Percentiles rank a stretch among this genome's conserved stretches.
These are phyloP conservation scores for Pseudomyrmex flavicornis DNA, from an alignment of 1,140 invertebrate genomes.

Conservation along the genomic window DNA sequence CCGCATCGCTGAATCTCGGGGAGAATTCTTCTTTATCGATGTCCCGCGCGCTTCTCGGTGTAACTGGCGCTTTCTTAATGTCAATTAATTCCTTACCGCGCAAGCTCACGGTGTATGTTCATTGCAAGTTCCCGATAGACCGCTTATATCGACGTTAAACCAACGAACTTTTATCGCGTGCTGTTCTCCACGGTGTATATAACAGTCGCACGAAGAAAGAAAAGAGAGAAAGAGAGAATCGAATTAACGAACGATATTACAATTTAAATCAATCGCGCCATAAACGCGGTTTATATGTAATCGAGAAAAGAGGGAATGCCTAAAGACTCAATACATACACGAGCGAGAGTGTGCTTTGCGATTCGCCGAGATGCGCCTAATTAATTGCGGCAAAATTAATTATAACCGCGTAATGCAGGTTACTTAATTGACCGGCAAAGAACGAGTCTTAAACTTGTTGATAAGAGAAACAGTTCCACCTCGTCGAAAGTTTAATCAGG, in stretches of 20 bases:
- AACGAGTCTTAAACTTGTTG: conserved; percentile 65
- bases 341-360: conserved; percentile 37
- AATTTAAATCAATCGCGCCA: conserved; percentile 41
- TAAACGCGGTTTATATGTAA: conserved; percentile 28
- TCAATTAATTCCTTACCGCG: conserved; percentile 49
- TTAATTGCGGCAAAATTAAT: conserved; percentile 74
- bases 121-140: conserved; percentile 10
- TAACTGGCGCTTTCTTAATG: conserved; percentile 47
- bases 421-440: conserved; percentile 68
- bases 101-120: not conserved
- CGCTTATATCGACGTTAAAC: conserved; percentile 33
- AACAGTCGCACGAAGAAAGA: no score
- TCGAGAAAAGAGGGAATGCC: not conserved
- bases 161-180: conserved; percentile 30
- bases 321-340: conserved; percentile 21
- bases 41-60: conserved; percentile 44
- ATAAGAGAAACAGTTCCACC: conserved; percentile 68
- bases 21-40: conserved; percentile 75
- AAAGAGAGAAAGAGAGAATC: not conserved
- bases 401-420: conserved; percentile 67
- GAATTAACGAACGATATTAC: conserved; percentile 32
- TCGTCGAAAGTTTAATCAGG: conserved; percentile 68
- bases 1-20: conserved; percentile 3
- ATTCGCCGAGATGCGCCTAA: conserved; percentile 59
- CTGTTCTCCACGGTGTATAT: not conserved